A percentile compares a stretch with the other conserved stretches of the same genome.
These are phyloP conservation scores for Medauroidea extradentata DNA, from an alignment of 1,140 invertebrate species.

Conservation along the genomic window DNA sequence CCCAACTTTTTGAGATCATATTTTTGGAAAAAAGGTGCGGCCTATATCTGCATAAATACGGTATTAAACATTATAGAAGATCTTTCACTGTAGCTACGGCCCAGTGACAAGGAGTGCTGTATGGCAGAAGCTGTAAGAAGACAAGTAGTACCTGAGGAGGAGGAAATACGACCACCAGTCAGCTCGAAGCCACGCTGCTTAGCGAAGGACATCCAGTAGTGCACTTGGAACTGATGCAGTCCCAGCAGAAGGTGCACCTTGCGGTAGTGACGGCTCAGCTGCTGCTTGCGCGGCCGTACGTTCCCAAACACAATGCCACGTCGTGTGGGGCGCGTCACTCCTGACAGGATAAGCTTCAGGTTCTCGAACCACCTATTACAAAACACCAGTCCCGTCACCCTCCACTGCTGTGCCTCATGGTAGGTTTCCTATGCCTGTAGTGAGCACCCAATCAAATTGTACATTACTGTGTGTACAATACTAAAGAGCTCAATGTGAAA, in stretches of 20 bases:
- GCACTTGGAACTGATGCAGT: conserved; percentile 87
- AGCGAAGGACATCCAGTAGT: conserved; percentile 98
- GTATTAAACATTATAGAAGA: no score
- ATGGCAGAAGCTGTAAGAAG: no score
- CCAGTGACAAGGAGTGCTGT: no score
- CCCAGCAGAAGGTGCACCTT: conserved; percentile 80
- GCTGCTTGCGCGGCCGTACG: conserved; percentile 75
- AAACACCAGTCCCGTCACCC: not conserved
- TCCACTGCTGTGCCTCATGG: no score
- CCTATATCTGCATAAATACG: no score
- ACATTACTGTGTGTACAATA: no score
- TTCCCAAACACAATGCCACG: conserved; percentile 86
- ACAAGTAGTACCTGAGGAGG: conserved; percentile 58
- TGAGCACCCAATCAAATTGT: no score
- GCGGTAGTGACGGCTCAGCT: conserved; percentile 90
- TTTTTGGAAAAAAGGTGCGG: no score
- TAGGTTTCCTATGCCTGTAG: no score
- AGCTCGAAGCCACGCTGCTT: conserved; percentile 93
- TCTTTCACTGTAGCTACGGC: no score
- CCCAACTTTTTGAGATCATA: no score
- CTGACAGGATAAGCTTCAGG: conserved; percentile 91
- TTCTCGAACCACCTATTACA: conserved; percentile 84
- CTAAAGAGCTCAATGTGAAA: no score
- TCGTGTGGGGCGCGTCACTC: conserved; percentile 88
- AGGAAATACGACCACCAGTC: conserved; percentile 77